A percentile compares a stretch with the other conserved stretches of the same genome.
Evolutionary conservation across 2,888 invertebrate species (phyloP).

Genomic region (Cordylochernes scorpioides): DNA sequence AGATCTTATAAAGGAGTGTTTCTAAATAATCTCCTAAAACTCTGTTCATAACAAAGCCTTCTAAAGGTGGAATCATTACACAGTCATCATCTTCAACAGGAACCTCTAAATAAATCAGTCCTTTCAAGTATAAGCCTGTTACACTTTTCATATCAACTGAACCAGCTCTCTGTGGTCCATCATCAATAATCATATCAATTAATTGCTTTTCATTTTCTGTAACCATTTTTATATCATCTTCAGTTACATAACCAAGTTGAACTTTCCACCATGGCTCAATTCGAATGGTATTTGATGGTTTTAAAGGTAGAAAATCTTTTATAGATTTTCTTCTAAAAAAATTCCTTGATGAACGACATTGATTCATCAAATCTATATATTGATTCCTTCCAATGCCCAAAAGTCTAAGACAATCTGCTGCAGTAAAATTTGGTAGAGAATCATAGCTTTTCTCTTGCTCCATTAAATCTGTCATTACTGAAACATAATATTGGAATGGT

Average conservation of each 20-base stretch:
- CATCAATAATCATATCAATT: constrained; percentile 60
- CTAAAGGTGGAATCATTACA: constrained; percentile 53
- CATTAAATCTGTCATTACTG: constrained; percentile 54
- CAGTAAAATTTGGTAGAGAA: constrained; percentile 85
- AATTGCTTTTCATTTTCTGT: constrained; percentile 32
- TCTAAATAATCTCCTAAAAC: constrained; percentile 87
- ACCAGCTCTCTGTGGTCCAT: constrained; percentile 54
- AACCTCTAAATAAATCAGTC: constrained; percentile 71
- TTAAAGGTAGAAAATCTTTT: constrained; percentile 45
- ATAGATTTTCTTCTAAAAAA: neutral
- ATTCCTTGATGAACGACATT: constrained; percentile 37
- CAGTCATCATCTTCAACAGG: constrained; percentile 48
- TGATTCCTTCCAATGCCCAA: constrained; percentile 83
- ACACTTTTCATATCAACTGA: constrained; percentile 46
- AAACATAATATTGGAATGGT: constrained; percentile 76
- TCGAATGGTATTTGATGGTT: constrained; percentile 43
- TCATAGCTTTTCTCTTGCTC: constrained; percentile 82
- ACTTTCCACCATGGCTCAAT: constrained; percentile 83
- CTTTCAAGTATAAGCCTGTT: constrained; percentile 38
- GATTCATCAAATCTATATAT: constrained; percentile 71
- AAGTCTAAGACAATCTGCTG: constrained; percentile 70
- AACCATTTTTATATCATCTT: constrained; percentile 44
- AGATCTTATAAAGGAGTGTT: constrained; percentile 80
- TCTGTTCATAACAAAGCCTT: constrained; percentile 91
- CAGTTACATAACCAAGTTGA: constrained; percentile 60